Evolutionary conservation across 2,113 vertebrate genomes (phyloP).

Genomic region (Erythrocercus mccallii): DNA sequence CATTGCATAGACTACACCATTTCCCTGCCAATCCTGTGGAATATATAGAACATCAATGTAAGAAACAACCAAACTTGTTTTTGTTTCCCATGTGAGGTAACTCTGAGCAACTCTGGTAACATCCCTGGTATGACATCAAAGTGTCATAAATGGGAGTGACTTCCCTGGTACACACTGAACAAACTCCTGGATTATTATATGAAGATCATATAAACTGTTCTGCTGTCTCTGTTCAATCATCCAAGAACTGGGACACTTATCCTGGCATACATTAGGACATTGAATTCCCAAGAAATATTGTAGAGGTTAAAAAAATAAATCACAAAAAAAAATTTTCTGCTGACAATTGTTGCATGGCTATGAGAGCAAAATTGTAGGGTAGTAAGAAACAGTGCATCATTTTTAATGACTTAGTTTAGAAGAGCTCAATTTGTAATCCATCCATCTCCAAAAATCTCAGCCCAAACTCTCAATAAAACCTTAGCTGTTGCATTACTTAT

Average conservation of each 20-base stretch:
- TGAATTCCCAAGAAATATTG: background rate
- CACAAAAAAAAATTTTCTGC: accelerated
- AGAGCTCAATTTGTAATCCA: background rate
- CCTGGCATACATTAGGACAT: background rate
- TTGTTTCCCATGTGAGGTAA: background rate
- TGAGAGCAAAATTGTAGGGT: background rate
- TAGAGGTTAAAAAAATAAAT: background rate
- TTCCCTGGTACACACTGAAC: accelerated
- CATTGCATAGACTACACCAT: background rate
- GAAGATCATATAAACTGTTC: background rate
- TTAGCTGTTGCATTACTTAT: background rate
- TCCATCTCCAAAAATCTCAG: background rate
- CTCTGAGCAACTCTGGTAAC: background rate
- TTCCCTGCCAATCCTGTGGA: background rate
- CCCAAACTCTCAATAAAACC: background rate
- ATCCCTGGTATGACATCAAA: background rate
- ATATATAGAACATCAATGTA: background rate
- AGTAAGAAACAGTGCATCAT: background rate
- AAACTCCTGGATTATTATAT: background rate
- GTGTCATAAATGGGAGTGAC: background rate
- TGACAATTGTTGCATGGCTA: background rate
- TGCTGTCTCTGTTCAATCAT: background rate
- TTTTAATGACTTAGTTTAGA: background rate
- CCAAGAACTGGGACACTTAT: background rate
- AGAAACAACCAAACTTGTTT: accelerated